phyloP scores from a whole-genome alignment of 2,113 vertebrate genomes.

The Alethe diademata region DNA sequence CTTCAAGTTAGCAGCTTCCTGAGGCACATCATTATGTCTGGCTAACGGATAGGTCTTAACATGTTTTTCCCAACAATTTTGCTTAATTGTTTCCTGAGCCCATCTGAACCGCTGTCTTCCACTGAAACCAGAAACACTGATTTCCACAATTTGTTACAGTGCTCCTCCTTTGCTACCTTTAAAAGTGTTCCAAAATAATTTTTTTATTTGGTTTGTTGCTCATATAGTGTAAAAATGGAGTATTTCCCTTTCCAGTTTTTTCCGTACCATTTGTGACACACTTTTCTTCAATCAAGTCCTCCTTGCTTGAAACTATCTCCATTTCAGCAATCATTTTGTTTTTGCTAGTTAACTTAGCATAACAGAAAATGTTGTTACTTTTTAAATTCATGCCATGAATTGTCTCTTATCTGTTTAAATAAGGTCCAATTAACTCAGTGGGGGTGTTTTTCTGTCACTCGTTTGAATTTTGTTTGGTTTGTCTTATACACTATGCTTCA shows the following conservation, averaged over 20 bases:
- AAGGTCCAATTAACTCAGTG: not conserved
- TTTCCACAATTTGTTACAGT: not conserved
- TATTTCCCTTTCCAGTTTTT: not conserved
- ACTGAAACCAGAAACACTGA: not conserved
- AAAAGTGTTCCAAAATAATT: not conserved
- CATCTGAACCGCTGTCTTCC: not conserved
- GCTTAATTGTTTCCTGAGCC: not conserved
- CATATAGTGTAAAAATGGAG: not conserved
- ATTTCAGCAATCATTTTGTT: not conserved
- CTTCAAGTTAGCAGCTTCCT: not conserved
- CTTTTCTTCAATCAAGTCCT: not conserved
- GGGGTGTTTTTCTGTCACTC: not conserved
- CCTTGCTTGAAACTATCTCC: not conserved
- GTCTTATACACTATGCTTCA: not conserved
- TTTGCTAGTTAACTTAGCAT: not conserved
- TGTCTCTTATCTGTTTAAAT: not conserved
- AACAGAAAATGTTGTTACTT: not conserved
- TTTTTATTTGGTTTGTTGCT: not conserved
- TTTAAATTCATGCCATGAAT: not conserved
- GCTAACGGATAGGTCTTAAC: not conserved
- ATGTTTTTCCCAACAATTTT: not conserved
- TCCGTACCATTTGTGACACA: not conserved
- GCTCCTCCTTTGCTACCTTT: not conserved
- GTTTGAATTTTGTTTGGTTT: not conserved
- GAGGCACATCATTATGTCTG: not conserved